Base-by-base conservation (phyloP, 2,888 invertebrate genomes). In the Drosophila falleni region DNA sequence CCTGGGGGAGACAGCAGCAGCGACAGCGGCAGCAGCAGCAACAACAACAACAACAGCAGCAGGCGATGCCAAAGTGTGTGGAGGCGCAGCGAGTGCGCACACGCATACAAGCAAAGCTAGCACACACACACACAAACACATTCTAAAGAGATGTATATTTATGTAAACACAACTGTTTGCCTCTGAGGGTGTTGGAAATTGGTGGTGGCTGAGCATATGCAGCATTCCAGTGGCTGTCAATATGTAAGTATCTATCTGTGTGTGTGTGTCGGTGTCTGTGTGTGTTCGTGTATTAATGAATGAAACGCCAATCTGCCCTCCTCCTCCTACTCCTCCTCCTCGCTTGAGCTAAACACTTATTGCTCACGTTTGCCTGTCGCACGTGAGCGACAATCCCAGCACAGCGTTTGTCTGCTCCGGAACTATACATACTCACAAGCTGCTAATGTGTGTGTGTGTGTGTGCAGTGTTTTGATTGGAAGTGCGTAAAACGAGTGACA, bases 61-160 rank as follows among this genome's bases (percentile, higher is more conserved):
- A 71, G 67, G 68, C 81, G 54, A 67, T 58, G 56, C 56, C 37
- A 56, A 56, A 56, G 46, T 54, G 58, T 77, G 76, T 83, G 80
- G 78, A 81, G 77, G 76, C 89, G 77, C 88, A 76, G 69, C 89
- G 89, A 87, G 86, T 87, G 86, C 86, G 89, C 87, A 88, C 71
- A 81, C 88, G 66, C 81, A 79, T 33, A 86, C 74, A 76, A 23
- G 39, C 62, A 71, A 51, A 66, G 51, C 54, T 44, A 56, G 49
- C 50, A 59, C 29, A 71, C 50, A 72, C 35, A 56, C 42, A 59
- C 49, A 47, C 46, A 68, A 44, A 58, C 50, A 58, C 58, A 42
- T 23, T 4, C 56, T 47, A 53, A 33, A 35, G 42, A 42, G 49
- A 33, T 47, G 47, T 54, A 55, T 63, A 55, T 63, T 47, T 61